phyloP scores from a whole-genome alignment of 2,113 vertebrate species.

The Sinocyclocheilus anophthalmus region DNA sequence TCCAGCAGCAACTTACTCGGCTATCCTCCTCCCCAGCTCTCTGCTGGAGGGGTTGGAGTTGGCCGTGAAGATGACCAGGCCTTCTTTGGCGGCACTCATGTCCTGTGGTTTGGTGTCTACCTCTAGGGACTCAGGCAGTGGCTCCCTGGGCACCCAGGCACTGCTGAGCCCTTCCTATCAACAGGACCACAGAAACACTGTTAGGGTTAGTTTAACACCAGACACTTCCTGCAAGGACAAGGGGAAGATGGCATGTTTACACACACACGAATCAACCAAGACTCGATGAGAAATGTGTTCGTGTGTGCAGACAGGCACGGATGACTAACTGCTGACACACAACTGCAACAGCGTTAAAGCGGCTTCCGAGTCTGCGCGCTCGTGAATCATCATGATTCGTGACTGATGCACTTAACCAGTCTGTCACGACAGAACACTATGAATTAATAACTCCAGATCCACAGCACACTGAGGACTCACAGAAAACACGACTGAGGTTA shows the following conservation, averaged over 20 bases:
- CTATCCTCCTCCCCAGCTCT: slow-evolving; percentile 91
- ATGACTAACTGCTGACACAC: not conserved
- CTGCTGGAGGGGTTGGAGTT: slow-evolving; percentile 94
- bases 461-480: not conserved
- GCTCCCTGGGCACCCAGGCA: slow-evolving; percentile 80
- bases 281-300: not conserved
- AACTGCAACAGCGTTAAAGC: not conserved
- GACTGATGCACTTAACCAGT: not conserved
- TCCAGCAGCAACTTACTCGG: slow-evolving; percentile 84
- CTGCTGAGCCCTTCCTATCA: slow-evolving; percentile 78
- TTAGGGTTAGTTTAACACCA: slow-evolving; percentile 49
- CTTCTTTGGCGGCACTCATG: slow-evolving; percentile 96
- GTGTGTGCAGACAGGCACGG: not conserved
- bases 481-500: not conserved
- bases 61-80: slow-evolving; percentile 94
- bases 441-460: not conserved
- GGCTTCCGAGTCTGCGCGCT: not conserved
- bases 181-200: slow-evolving; percentile 45
- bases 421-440: not conserved
- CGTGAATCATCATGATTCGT: not conserved
- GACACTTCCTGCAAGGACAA: slow-evolving; percentile 45
- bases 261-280: not conserved
- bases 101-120: slow-evolving; percentile 54
- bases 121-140: slow-evolving; percentile 75
- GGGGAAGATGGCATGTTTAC: slow-evolving; percentile 16